A percentile compares a stretch with the other conserved stretches of the same genome.
phyloP scores from a whole-genome alignment of 2,888 invertebrate genomes.

The Acronicta leporina region DNA sequence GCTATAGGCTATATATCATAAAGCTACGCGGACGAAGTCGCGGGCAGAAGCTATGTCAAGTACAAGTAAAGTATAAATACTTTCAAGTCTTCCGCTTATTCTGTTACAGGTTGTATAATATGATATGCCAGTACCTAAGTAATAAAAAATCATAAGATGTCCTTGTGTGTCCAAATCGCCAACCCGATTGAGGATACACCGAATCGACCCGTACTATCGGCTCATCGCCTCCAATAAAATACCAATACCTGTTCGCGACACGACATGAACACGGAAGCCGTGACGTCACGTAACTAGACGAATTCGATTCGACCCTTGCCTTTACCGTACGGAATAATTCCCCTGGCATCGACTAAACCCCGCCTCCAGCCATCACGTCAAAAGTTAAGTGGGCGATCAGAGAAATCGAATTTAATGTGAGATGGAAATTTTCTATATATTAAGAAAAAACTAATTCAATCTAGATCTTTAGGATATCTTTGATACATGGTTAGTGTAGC shows the following conservation, averaged over 20 bases:
- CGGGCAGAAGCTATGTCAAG: no score
- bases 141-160: constrained; percentile 15
- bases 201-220: constrained; percentile 36
- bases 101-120: no score
- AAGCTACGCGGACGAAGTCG: no score
- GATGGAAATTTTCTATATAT: constrained; percentile 17
- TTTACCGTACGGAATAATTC: constrained; percentile 32
- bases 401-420: constrained; percentile 22
- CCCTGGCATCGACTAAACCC: constrained; percentile 37
- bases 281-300: constrained; percentile 43
- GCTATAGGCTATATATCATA: no score
- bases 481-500: no score
- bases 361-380: constrained; percentile 41
- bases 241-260: constrained; percentile 52
- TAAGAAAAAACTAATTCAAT: not conserved
- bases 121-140: no score
- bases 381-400: constrained; percentile 26
- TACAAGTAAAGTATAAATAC: no score
- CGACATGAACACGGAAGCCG: constrained; percentile 45
- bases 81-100: no score
- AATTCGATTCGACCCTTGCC: constrained; percentile 46
- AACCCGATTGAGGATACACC: constrained; percentile 21
- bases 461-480: no score
- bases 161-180: constrained; percentile 21
- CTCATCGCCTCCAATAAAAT: constrained; percentile 57